These are phyloP conservation scores for Zonotrichia albicollis DNA, from an alignment of 2,797 vertebrate species.

Conservation along the genomic window DNA sequence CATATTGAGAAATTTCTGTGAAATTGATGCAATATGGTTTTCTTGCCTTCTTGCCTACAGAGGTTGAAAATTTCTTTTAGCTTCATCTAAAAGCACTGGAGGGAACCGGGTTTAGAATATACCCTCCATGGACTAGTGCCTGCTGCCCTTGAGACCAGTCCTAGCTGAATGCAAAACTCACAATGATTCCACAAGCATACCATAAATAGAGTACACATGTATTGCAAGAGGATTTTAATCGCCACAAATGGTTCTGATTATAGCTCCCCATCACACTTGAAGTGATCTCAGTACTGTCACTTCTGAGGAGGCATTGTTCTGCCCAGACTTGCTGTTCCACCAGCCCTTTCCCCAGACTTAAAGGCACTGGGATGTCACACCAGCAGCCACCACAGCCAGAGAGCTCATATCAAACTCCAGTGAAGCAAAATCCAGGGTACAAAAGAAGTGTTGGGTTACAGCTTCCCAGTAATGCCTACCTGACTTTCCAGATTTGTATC, in stretches of 20 bases:
- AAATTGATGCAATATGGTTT: slow-evolving; percentile 35
- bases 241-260: not conserved
- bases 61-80: not conserved
- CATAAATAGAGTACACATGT: not conserved
- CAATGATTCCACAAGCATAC: not conserved
- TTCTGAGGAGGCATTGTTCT: not conserved
- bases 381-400: not conserved
- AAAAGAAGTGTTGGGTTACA: fast-evolving
- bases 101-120: not conserved
- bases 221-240: not conserved
- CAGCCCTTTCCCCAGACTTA: not conserved
- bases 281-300: not conserved
- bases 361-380: not conserved
- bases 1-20: slow-evolving; percentile 4
- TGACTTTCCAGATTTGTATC: not conserved
- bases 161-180: not conserved
- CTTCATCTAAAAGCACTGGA: not conserved
- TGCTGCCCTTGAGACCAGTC: not conserved
- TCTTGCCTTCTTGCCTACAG: not conserved
- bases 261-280: not conserved
- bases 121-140: not conserved
- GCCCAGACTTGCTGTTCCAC: not conserved
- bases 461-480: not conserved
- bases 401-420: not conserved
- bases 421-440: not conserved